A percentile compares a stretch with the other conserved stretches of the same genome.
Evolutionary conservation across 2,888 invertebrate species (phyloP).

Genomic region (Acronicta alni): DNA sequence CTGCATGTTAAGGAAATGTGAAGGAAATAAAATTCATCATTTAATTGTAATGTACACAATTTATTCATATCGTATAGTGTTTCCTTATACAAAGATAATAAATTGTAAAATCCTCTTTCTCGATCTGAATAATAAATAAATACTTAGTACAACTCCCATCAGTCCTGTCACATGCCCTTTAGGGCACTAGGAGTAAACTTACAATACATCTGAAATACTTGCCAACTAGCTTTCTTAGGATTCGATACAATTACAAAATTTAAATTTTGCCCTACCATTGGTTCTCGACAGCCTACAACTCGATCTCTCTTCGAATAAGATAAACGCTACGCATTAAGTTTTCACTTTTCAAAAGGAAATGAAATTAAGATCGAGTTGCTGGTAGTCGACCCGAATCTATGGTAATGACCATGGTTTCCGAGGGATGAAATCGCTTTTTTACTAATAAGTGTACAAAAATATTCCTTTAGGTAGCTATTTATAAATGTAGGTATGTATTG

Average conservation of each 20-base stretch:
- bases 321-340: constrained; percentile 22
- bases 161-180: constrained; percentile 82
- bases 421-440: constrained; percentile 74
- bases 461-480: constrained; percentile 81
- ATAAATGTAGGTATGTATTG: constrained; percentile 87
- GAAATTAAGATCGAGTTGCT: constrained; percentile 39
- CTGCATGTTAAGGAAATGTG: constrained; percentile 5
- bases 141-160: constrained; percentile 81
- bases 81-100: constrained; percentile 88
- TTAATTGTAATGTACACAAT: constrained; percentile 88
- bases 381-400: constrained; percentile 45
- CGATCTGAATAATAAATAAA: constrained; percentile 88
- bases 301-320: constrained; percentile 24
- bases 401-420: constrained; percentile 61
- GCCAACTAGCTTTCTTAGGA: constrained; percentile 76
- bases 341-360: constrained; percentile 32
- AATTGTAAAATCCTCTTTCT: constrained; percentile 87
- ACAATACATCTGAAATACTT: constrained; percentile 76
- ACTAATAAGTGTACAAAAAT: constrained; percentile 86
- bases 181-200: constrained; percentile 78
- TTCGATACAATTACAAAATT: constrained; percentile 64
- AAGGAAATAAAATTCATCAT: constrained; percentile 76
- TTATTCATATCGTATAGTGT: constrained; percentile 88
- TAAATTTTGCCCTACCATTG: constrained; percentile 55
- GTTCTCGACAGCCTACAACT: constrained; percentile 48